Evolutionary conservation across 2,888 invertebrate genomes (phyloP), one percentile per base, ranked within the genome.

Genomic region (Lithophane leautieri): DNA sequence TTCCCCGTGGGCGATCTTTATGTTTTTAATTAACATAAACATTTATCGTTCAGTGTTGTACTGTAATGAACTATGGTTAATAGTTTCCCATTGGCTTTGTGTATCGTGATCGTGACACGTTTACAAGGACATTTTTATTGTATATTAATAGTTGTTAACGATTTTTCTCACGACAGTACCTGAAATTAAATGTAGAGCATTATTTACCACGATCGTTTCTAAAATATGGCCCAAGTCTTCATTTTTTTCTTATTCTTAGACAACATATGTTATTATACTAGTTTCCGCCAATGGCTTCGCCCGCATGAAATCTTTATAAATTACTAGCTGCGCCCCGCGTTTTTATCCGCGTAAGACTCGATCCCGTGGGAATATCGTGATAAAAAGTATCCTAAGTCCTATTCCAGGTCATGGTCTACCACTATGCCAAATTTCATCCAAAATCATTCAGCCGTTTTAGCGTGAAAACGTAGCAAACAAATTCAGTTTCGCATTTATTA

Each of bases 1-100:
- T 84, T 89, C 82, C 83, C 82, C 74, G 68, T 73, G 85, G 86
- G 87, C 89, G 90, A 91, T 92, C 89, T 92, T 92, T 91, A 90
- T 90, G 89, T 86, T 87, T 88, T 91, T 89, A 91, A 92, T 93
- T 92, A 91, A 89, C 90, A 90, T 91, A 90, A 90, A 87, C 90
- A 89, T 86, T 90, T 89, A 90, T 90, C 83, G 89, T 84, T 78
- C 82, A 73, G 65, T 78, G 81, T 81, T 81, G 84, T 86, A 79
- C 85, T 83, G 83, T 83, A 78, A 77, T 83, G 81, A 83, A 88
- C 73, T 80, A 86, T 71, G 71, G 71, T 70, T 77, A 77, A 78
- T 76, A 76, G 78, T 79, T 83, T 78, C 73, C 76, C 81, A 83
- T 83, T 73, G 76, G 83, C 66, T 79, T 78, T 72, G 76, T 83